Base-by-base conservation (phyloP, 1,140 invertebrate genomes). In the Zaprionus africanus region DNA sequence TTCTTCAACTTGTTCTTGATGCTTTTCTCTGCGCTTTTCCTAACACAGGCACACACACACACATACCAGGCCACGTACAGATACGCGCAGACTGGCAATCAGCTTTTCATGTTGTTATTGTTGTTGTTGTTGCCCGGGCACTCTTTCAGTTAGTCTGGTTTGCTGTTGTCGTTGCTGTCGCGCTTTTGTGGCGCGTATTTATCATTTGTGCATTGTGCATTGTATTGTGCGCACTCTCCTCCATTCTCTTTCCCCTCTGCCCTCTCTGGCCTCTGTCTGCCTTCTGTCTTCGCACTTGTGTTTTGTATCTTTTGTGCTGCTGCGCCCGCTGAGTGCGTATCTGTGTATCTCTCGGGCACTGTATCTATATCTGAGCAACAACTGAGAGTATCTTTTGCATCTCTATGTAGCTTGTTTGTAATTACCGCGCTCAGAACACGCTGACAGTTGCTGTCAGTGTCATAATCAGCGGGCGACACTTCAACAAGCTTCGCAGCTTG, bases 1-100 rank as follows among this genome's bases (percentile, higher is more conserved):
- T 81, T 63, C 62, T 75, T 76, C 72, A 76, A 82, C 79, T 87
- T 77, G 83, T 82, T 82, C 78, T 87, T 53, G 63, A 66, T 79
- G 76, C 79, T 79, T 81, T 81, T 79, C 76, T 63, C 65, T 78
- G 63, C 61, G 71, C 76, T 75, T 80, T 64, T 75, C 76, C 68
- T 54, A 71, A 56, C 62, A 61, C 41, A 63, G 31, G 41, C 51
- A 57, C 22, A 66, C 51, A 58, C 43, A 73, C 3, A 73, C 3
- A 36, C 5, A 57, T n/a, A 74, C n/a, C 58, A 51, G 22, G 49
- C 51, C 28, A 68, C 51, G 57, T 46, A 71, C 51, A 70, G 43
- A 76, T 64, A 79, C 38, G 13, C 43, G n/a, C 43, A 43, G 36
- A 36, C 36, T 64, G 57, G 53, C 82, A 87, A 87, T 82, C 83